Base-by-base conservation (phyloP, 2,888 invertebrate genomes). In the Caradrina clavipalpis region DNA sequence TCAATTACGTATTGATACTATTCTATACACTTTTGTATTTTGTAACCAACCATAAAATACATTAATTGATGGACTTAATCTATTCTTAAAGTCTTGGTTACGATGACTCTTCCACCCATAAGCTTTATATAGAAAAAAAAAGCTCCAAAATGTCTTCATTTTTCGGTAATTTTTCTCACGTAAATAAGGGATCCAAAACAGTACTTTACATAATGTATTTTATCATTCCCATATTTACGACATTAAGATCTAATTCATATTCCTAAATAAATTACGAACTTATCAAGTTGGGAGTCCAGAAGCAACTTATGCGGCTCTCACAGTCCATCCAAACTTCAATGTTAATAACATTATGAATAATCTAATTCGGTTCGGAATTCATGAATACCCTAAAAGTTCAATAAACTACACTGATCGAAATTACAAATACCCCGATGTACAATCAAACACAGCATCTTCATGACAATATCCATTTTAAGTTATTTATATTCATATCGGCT, bases 401-500 rank as follows among this genome's bases (percentile, higher is more conserved):
- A 79, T 72, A 73, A 72, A 76, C 84, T 57, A 56, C 54, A 57
- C 56, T n/a, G 71, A 76, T 73, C 67, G 67, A 82, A 81, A 73
- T 82, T 77, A 84, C 74, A 72, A 76, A 82, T 82, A 73, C 65
- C 78, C 65, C 78, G 35, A 78, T 60, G 64, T 73, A 84, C 80
- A 75, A 82, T 82, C 82, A 75, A 74, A 84, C 39, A 68, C 60
- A 71, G 60, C 56, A 82, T 82, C 80, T 84, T 76, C 47, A 77
- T 69, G 84, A 84, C 82, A 82, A 76, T 72, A 76, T 72, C 68
- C 63, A 73, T 69, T 74, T 81, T 73, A 26, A 60, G 75, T 79
- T 70, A 81, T 82, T 85, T 84, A 87, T 86, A 84, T 86, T 81
- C 78, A 77, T 84, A 85, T 81, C 82, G 78, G 71, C 69, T 73